Evolutionary conservation across 1,140 invertebrate species (phyloP).

Genomic region (Brachionus calyciflorus): DNA sequence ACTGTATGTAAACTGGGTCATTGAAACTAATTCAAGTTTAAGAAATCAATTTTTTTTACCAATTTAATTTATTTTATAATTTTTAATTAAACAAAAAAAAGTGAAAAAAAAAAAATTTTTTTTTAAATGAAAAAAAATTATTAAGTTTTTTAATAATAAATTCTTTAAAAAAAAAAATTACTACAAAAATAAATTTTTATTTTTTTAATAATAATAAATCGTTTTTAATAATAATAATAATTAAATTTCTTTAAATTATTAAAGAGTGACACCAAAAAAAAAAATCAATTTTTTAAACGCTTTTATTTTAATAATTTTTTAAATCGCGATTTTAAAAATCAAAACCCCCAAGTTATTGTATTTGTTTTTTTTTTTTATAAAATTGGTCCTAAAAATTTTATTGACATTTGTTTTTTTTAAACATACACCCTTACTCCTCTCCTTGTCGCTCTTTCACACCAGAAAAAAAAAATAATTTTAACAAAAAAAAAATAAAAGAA

Average conservation of each 20-base stretch:
- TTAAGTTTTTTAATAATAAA: background rate
- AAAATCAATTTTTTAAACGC: no score
- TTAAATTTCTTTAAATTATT: no score
- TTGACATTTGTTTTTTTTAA: no score
- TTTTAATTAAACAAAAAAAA: slow-evolving; percentile 15
- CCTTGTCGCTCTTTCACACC: background rate
- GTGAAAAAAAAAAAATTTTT: slow-evolving; percentile 17
- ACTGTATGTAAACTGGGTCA: background rate
- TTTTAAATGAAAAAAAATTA: background rate
- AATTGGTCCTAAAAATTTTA: no score
- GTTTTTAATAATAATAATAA: no score
- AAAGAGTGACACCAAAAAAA: no score
- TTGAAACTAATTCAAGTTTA: background rate
- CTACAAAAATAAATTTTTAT: slow-evolving; percentile 31
- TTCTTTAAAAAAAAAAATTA: slow-evolving; percentile 13
- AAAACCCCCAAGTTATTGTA: no score
- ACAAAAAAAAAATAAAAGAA: background rate
- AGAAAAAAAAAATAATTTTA: slow-evolving; percentile 14
- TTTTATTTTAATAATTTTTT: no score
- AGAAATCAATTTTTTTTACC: background rate
- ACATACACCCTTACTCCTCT: no score
- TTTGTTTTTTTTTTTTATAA: no score
- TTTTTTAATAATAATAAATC: background rate
- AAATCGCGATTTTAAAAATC: background rate
- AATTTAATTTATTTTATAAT: slow-evolving; percentile 22